Conservation (phyloP, 2,113 vertebrate species). For the Oryctolagus cuniculus region DNA sequence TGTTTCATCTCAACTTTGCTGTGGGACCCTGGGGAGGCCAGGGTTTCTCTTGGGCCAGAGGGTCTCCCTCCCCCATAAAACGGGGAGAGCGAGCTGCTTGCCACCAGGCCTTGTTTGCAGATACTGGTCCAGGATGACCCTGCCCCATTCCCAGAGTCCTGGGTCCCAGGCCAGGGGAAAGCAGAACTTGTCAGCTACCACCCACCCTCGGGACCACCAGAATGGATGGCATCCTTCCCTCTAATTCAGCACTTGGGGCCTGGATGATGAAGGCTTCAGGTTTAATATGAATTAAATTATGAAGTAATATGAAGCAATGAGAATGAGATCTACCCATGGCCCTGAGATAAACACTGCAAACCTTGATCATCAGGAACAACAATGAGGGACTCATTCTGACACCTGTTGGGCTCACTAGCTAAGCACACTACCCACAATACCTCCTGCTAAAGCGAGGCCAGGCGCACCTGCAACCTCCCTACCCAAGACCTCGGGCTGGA, state of each 20-base stretch:
- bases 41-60: background rate
- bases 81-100: background rate
- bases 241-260: background rate
- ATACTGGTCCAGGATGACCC: background rate
- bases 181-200: background rate
- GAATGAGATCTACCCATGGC: background rate
- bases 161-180: background rate
- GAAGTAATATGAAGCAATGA: background rate
- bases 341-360: conserved; percentile 21
- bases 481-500: background rate
- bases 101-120: background rate
- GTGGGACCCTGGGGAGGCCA: background rate
- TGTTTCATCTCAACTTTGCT: background rate
- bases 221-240: background rate
- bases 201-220: fast-evolving
- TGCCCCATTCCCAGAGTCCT: background rate
- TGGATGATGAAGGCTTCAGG: background rate
- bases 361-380: conserved; percentile 3
- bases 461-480: background rate
- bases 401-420: conserved; percentile 10
- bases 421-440: conserved; percentile 47
- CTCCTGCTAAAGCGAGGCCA: conserved; percentile 6
- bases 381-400: background rate
- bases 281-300: background rate
- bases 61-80: background rate